Base-by-base conservation (phyloP, 2,888 invertebrate genomes). In the Orthonychiurus folsomi region DNA sequence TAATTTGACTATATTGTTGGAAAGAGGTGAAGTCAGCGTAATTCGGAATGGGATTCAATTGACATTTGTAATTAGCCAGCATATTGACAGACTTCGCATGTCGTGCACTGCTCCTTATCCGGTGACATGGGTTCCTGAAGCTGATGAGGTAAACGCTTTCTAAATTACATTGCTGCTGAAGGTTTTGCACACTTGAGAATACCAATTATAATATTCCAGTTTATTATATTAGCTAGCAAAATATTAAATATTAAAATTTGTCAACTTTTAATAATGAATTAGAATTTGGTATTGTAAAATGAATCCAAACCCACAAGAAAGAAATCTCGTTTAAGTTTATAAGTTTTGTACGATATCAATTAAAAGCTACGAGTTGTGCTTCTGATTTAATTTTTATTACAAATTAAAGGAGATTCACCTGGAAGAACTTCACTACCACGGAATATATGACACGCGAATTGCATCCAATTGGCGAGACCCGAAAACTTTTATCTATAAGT, bases 51-150 rank as follows among this genome's bases (percentile, higher is more conserved):
- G 55, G 2, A 66, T 63, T 47, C 64, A 66, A 23, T 63, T 66
- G 1, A 61, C 67, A 15, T 65, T 64, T 28, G 63, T 66, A 0
- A 64, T 69, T 2, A 63, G 67, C 0, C 58, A 59, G 3, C 58
- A 65, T n/a, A 50, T 69, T 3, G 50, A 59, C n/a, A 58, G 61
- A 37, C 2, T 72, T 2, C 53, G 62, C 1, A 59, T 72, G 25
- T 48, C 65, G 53, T 72, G 72, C 58, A 66, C 65, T 52, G 69
- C 72, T 0, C 54, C 63, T 1, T 72, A 69, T 48, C 72, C 72
- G 1, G 61, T 72, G 1, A 61, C 66, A 27, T 72, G 72, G 72
- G 63, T 66, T 21, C 66, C 69, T 25, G 62, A 58, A 12, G 65
- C 66, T 12, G 65, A 68, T 28, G 62, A 66, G 47, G 66, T 68